Evolutionary conservation across 2,797 vertebrate species (phyloP).

Genomic region (Macrochelys suwanniensis): DNA sequence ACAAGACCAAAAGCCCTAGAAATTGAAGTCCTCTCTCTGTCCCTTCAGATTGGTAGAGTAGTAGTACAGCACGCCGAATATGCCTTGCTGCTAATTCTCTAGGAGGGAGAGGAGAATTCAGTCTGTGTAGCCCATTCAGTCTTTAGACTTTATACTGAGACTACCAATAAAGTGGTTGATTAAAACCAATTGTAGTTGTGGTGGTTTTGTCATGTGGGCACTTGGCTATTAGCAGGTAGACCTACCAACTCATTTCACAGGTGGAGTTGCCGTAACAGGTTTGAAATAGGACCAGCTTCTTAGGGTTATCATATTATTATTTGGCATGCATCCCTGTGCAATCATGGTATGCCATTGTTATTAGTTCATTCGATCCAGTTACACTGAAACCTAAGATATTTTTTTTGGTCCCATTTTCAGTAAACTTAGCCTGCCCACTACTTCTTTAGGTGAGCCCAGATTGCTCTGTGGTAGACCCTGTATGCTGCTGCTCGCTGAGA

Average conservation of each 20-base stretch:
- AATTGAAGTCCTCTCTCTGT: neutral
- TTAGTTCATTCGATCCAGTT: neutral
- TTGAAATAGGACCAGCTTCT: fast-evolving
- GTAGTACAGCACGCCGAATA: neutral
- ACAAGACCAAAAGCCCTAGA: conserved; percentile 40
- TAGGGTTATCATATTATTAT: fast-evolving
- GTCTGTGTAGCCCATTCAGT: neutral
- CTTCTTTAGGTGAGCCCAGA: neutral
- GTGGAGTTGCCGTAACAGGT: fast-evolving
- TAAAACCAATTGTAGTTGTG: neutral
- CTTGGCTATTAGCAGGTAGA: neutral
- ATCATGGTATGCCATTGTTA: neutral
- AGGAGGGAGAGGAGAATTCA: neutral
- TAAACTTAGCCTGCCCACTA: neutral
- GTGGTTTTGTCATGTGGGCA: neutral
- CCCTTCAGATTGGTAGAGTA: neutral
- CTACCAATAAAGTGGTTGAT: neutral
- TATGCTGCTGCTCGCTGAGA: too few species aligned
- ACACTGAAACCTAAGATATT: neutral
- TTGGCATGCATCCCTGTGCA: fast-evolving
- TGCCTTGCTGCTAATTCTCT: neutral
- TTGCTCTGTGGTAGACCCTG: neutral
- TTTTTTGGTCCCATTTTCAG: neutral
- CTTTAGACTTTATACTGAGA: neutral
- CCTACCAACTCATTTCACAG: neutral